phyloP scores from a whole-genome alignment of 2,888 invertebrate species.

The Caenorhabditis sp. region DNA sequence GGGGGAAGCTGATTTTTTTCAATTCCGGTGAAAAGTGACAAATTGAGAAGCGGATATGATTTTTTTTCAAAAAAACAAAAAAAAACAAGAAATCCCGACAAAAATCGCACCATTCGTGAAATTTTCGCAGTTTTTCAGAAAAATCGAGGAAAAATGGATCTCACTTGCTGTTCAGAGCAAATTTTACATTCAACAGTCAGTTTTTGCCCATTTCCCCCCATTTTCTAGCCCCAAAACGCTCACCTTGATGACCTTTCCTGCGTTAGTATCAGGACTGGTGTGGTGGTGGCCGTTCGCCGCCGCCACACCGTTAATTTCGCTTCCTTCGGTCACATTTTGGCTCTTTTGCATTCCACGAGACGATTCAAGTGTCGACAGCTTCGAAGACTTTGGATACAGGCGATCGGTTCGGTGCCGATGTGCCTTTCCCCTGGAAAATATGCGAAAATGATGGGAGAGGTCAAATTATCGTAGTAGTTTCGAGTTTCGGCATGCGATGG shows the following conservation, averaged over 20 bases:
- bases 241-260: slow-evolving; percentile 56
- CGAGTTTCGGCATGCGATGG: slow-evolving; percentile 5
- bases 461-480: slow-evolving; percentile 1
- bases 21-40: neutral
- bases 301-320: slow-evolving; percentile 59
- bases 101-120: no score
- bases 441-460: neutral
- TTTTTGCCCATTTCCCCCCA: neutral
- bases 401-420: slow-evolving; percentile 68
- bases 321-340: slow-evolving; percentile 66
- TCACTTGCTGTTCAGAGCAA: neutral
- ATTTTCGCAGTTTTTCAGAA: no score
- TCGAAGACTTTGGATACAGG: slow-evolving; percentile 68
- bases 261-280: slow-evolving; percentile 64
- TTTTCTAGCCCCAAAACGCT: neutral
- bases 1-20: no score
- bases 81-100: neutral
- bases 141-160: no score
- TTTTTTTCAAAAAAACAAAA: neutral
- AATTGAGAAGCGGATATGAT: no score
- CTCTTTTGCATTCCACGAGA: slow-evolving; percentile 71
- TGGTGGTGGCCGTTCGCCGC: slow-evolving; percentile 51
- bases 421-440: slow-evolving; percentile 66
- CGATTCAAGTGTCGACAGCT: slow-evolving; percentile 68
- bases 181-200: neutral